Percentiles rank a stretch among this genome's conserved stretches.
phyloP scores from a whole-genome alignment of 2,888 invertebrate species.

The Macaria liturata region DNA sequence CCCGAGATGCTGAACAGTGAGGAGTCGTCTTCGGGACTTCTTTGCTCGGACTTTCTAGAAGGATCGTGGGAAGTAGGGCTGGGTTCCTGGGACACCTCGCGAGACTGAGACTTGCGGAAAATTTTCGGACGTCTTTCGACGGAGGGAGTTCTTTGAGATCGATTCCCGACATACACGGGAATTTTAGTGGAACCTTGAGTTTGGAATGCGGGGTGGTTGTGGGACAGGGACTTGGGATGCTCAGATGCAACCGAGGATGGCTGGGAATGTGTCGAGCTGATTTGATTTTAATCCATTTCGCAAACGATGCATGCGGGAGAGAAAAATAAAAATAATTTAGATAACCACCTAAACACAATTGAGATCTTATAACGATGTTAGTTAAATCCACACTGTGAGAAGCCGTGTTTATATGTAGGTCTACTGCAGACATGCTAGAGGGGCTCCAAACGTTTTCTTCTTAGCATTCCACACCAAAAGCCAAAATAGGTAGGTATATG shows the following conservation, averaged over 20 bases:
- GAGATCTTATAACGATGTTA: slow-evolving; percentile 42
- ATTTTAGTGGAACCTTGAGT: slow-evolving; percentile 88
- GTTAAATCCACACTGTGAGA: slow-evolving; percentile 48
- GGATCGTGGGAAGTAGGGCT: slow-evolving; percentile 77
- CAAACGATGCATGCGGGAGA: slow-evolving; percentile 73
- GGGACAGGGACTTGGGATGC: slow-evolving; percentile 74
- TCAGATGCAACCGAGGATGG: slow-evolving; percentile 79
- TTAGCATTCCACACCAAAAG: slow-evolving; percentile 28
- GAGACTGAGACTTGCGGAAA: slow-evolving; percentile 61
- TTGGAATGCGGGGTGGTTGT: slow-evolving; percentile 82
- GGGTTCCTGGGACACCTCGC: slow-evolving; percentile 73
- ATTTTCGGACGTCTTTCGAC: slow-evolving; percentile 62
- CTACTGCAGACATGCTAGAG: slow-evolving; percentile 45
- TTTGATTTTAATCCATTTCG: slow-evolving; percentile 61
- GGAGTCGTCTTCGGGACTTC: slow-evolving; percentile 82
- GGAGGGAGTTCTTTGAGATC: slow-evolving; percentile 83
- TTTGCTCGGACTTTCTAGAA: slow-evolving; percentile 76
- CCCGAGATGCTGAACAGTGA: slow-evolving; percentile 83
- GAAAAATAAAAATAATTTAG: slow-evolving; percentile 55
- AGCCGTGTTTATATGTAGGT: slow-evolving; percentile 40
- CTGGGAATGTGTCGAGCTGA: slow-evolving; percentile 81
- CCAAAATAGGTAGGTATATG: slow-evolving; percentile 6
- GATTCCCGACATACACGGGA: slow-evolving; percentile 87
- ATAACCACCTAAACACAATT: slow-evolving; percentile 36
- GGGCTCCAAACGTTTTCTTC: slow-evolving; percentile 10